These are phyloP conservation scores for Ataeniobius toweri DNA, from an alignment of 2,797 vertebrate species.

Conservation along the genomic window DNA sequence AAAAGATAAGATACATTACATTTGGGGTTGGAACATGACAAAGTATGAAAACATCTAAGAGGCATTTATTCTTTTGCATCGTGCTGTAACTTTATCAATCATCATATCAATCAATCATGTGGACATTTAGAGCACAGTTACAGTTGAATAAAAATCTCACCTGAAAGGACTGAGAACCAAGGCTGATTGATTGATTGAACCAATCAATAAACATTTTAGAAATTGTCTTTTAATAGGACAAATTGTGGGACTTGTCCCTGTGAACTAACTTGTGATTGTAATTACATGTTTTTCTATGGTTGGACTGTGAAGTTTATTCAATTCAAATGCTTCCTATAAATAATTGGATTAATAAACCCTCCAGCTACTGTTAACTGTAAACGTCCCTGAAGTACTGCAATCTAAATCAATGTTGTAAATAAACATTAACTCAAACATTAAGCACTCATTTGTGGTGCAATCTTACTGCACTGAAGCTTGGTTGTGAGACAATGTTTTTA, in stretches of 20 bases:
- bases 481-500: background rate
- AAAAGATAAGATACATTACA: no score
- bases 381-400: background rate
- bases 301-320: background rate
- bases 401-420: slow-evolving; percentile 26
- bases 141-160: background rate
- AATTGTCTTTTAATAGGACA: background rate
- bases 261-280: background rate
- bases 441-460: background rate
- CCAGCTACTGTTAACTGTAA: slow-evolving; percentile 2
- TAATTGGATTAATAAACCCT: background rate
- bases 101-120: background rate
- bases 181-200: no score
- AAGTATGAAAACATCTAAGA: background rate
- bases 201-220: background rate
- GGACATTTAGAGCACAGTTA: background rate
- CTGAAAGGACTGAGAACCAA: background rate
- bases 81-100: background rate
- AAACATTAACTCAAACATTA: slow-evolving; percentile 14
- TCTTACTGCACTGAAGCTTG: background rate
- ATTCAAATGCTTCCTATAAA: background rate
- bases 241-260: background rate
- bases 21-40: background rate
- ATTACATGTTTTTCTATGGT: background rate
- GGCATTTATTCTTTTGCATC: no score